phyloP scores from a whole-genome alignment of 1,140 invertebrate genomes.

The Apis florea region DNA sequence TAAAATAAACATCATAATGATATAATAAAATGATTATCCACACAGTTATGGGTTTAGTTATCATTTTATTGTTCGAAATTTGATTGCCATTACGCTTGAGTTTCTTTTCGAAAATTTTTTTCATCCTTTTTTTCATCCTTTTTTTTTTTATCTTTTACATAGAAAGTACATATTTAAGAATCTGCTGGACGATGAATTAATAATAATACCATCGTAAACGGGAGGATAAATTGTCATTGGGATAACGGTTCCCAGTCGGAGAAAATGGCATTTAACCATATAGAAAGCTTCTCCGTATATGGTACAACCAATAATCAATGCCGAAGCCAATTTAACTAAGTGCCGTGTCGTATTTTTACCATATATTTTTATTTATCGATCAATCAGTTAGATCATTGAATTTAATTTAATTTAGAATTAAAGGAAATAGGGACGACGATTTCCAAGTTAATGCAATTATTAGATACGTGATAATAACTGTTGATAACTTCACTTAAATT shows the following conservation, averaged over 20 bases:
- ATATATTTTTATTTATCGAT: background rate
- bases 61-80: too few species aligned
- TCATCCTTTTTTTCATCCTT: background rate
- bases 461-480: too few species aligned
- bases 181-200: background rate
- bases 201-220: slow-evolving; percentile 12
- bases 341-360: background rate
- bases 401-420: background rate
- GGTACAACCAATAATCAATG: slow-evolving; percentile 17
- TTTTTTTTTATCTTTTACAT: background rate
- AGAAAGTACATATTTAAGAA: background rate
- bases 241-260: slow-evolving; percentile 15
- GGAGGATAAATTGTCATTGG: background rate
- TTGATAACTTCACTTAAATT: too few species aligned
- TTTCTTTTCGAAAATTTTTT: too few species aligned
- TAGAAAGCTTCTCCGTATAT: slow-evolving; percentile 28
- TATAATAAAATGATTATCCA: too few species aligned
- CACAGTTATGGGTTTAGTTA: too few species aligned
- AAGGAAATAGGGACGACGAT: background rate
- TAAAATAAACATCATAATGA: too few species aligned
- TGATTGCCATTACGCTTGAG: background rate
- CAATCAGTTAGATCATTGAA: background rate
- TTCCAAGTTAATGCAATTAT: background rate
- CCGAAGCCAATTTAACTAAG: background rate
- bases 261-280: slow-evolving; percentile 25